phyloP scores from a whole-genome alignment of 2,113 vertebrate species.

The Archilochus colubris region DNA sequence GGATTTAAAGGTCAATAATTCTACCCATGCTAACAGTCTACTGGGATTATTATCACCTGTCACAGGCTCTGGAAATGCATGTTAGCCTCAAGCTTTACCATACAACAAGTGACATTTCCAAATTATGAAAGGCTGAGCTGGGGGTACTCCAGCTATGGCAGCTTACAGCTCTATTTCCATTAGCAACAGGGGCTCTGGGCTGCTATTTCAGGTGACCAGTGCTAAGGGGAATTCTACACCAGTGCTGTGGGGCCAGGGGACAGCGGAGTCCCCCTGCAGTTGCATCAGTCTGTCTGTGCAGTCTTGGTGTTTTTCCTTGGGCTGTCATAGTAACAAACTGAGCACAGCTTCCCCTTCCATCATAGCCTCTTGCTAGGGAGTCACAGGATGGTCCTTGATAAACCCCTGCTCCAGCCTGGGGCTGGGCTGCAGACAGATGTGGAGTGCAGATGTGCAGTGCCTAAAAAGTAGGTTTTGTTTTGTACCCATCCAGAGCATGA shows the following conservation, averaged over 20 bases:
- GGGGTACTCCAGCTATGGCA: not conserved
- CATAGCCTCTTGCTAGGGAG: not conserved
- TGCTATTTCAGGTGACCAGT: not conserved
- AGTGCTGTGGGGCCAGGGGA: rapidly evolving
- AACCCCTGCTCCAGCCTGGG: rapidly evolving
- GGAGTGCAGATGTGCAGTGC: not conserved
- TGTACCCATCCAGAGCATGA: not conserved
- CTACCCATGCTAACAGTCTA: not conserved
- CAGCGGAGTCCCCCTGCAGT: not conserved
- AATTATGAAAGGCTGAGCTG: not conserved
- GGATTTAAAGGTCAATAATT: not conserved
- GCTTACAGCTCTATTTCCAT: not conserved
- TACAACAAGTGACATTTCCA: not conserved
- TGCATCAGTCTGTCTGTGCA: not conserved
- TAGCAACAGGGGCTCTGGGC: not conserved
- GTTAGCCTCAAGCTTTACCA: not conserved
- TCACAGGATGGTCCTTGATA: not conserved
- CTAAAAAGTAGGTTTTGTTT: not conserved
- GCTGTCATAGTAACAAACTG: constrained; percentile 14
- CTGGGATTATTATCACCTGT: not conserved
- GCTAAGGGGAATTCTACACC: not conserved
- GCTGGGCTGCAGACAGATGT: not conserved
- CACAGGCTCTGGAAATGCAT: rapidly evolving
- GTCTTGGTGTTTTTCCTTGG: not conserved
- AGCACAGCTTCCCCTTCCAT: not conserved